Evolutionary conservation across 1,140 invertebrate genomes (phyloP), one percentile per base, ranked within the genome.

Genomic region (Chironomus tepperi): DNA sequence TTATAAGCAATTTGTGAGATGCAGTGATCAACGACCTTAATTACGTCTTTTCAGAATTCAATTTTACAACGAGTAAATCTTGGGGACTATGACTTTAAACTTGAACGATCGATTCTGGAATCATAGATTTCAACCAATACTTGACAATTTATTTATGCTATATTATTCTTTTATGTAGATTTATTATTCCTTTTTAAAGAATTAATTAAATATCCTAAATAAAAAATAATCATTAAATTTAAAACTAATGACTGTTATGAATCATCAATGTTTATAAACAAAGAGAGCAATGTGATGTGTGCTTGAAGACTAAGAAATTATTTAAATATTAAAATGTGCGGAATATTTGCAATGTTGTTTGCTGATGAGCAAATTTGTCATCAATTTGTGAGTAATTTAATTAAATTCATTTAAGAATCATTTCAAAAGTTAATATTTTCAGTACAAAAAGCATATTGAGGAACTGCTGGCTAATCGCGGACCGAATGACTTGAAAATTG

Each of bases 311-410:
- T 34, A 34, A 34, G 24, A 34, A 34, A 34, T 34, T 34, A n/a
- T n/a, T n/a, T n/a, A n/a, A n/a, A n/a, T n/a, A 67, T 8, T 15
- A 76, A 78, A 78, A 84, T 84, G 83, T 84, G 83, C 77, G 83
- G 83, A 74, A 84, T 84, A 78, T 83, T 82, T 74, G 84, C 81
- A 77, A 65, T 77, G 21, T 74, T 80, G 65, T 77, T 75, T 43
- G 65, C 77, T 75, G 73, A 74, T 24, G 24, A 86, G 74, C 90
- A 78, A 77, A 91, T 86, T 78, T 90, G 81, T 74, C 86, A 84
- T 82, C 91, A 87, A 86, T 91, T 19, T 70, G 65, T 18, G 12
- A 70, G 65, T 57, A 5, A 57, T n/a, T n/a, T 5, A 57, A 57
- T 57, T 15, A 70, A 2, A 19, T 18, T 18, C 2, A 1, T 9